phyloP scores from a whole-genome alignment of 2,113 vertebrate species.

The Notechis scutatus region DNA sequence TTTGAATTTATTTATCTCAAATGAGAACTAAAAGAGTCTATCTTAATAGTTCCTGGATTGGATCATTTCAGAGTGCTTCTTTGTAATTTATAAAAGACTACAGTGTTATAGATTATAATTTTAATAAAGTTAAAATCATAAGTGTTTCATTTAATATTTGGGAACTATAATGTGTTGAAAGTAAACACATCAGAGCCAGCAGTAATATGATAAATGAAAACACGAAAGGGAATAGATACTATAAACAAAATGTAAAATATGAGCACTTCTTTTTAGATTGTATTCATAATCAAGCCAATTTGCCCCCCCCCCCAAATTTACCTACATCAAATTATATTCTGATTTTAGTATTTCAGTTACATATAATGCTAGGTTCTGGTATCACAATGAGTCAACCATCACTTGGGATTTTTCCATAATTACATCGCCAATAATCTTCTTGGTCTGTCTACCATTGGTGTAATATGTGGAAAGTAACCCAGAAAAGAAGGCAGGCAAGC shows the following conservation, averaged over 20 bases:
- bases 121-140: not conserved
- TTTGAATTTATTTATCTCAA: not conserved
- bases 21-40: not conserved
- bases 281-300: not conserved
- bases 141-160: not conserved
- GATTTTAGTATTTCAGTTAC: not conserved
- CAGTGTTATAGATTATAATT: not conserved
- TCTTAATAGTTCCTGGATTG: not conserved
- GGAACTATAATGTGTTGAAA: not conserved
- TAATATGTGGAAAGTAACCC: not conserved
- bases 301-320: not conserved
- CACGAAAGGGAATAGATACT: not conserved
- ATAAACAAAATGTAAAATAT: not conserved
- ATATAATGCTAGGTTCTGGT: not conserved
- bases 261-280: not conserved
- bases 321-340: not conserved
- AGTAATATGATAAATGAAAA: not conserved
- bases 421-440: not conserved
- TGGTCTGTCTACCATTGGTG: not conserved
- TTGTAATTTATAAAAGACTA: not conserved
- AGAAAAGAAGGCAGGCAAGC: not conserved
- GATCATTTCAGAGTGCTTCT: not conserved
- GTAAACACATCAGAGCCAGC: not conserved
- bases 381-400: not conserved
- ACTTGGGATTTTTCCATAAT: not conserved